A percentile compares a stretch with the other conserved stretches of the same genome.
These are phyloP conservation scores for Plotosus lineatus DNA, from an alignment of 2,113 vertebrate genomes.

Conservation along the genomic window DNA sequence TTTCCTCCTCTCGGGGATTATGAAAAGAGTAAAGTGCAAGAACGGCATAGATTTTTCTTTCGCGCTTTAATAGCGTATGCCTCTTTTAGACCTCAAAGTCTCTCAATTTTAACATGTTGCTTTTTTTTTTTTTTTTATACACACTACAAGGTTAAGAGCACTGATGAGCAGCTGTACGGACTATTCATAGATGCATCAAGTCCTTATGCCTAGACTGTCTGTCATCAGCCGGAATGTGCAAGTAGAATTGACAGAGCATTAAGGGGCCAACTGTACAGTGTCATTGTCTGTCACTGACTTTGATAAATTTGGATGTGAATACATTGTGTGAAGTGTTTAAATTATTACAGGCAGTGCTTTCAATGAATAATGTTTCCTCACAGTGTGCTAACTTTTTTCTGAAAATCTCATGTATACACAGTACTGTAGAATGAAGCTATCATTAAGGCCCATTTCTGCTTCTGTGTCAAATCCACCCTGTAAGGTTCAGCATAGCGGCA, in stretches of 20 bases:
- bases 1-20: not conserved
- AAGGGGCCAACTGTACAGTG: not conserved
- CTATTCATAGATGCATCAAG: conserved; percentile 9
- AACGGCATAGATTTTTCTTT: not conserved
- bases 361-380: not conserved
- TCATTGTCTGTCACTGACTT: not conserved
- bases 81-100: not conserved
- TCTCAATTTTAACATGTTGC: not conserved
- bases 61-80: not conserved
- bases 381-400: not conserved
- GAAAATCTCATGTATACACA: not conserved
- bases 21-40: not conserved
- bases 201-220: not conserved
- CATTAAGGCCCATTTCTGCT: not conserved
- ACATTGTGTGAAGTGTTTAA: not conserved
- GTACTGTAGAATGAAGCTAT: not conserved
- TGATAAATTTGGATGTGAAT: conserved; percentile 22
- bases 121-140: too few relatives aligned
- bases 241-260: conserved; percentile 20
- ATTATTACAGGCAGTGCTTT: not conserved
- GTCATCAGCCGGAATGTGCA: not conserved
- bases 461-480: too few relatives aligned
- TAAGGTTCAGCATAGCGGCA: too few relatives aligned
- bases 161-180: not conserved
- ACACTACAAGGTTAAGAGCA: not conserved